Percentiles rank a stretch among this genome's conserved stretches.
phyloP scores from a whole-genome alignment of 2,888 invertebrate genomes.

The Plagodis dolabraria region DNA sequence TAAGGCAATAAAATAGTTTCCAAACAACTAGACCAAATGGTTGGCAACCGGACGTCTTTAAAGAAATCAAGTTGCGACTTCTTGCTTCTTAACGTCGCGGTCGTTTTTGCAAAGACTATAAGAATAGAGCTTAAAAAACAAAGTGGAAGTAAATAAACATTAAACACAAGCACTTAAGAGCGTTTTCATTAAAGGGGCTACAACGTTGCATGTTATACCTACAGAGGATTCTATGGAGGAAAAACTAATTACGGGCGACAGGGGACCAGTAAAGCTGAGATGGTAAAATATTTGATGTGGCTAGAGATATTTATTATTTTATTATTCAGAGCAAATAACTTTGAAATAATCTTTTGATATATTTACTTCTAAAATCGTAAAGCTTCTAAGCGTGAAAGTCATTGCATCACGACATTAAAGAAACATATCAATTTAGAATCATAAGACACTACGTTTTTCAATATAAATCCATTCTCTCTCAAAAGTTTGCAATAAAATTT shows the following conservation, averaged over 20 bases:
- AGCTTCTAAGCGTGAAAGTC: no score
- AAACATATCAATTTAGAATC: no score
- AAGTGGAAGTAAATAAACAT: slow-evolving; percentile 78
- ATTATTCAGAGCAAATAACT: background rate
- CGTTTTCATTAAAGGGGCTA: slow-evolving; percentile 76
- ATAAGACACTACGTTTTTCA: no score
- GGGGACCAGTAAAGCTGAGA: slow-evolving; percentile 52
- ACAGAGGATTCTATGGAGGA: slow-evolving; percentile 69
- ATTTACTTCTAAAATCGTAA: no score
- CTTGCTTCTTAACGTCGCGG: slow-evolving; percentile 48
- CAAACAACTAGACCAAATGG: slow-evolving; percentile 38
- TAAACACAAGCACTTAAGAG: slow-evolving; percentile 76
- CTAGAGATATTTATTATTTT: slow-evolving; percentile 5
- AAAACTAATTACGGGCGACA: slow-evolving; percentile 78
- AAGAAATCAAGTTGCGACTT: slow-evolving; percentile 59
- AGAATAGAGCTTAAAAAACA: slow-evolving; percentile 66
- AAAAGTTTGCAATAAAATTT: no score
- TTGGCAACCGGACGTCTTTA: slow-evolving; percentile 47
- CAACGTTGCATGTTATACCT: slow-evolving; percentile 76
- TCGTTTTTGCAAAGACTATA: slow-evolving; percentile 58
- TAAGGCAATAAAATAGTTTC: slow-evolving; percentile 35
- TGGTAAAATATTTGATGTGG: slow-evolving; percentile 41
- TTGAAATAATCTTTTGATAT: no score
- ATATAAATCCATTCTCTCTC: no score
- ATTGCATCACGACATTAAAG: no score